Evolutionary conservation across 2,797 vertebrate species (phyloP), one percentile per base, ranked within the genome.

Genomic region (Coendou prehensilis): DNA sequence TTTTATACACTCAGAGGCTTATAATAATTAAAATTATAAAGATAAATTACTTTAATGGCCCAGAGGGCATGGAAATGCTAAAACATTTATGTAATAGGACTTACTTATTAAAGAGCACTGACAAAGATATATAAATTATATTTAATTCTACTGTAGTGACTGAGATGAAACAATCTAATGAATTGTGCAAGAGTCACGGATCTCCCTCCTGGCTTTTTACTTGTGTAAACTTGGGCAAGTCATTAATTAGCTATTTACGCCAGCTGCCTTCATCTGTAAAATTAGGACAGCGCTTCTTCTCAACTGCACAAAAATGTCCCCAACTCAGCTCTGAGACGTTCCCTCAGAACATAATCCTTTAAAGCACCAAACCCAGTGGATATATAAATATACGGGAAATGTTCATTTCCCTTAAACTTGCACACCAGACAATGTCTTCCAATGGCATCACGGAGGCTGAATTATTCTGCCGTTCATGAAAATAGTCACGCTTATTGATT

Each of bases 201-300:
- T 94, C 84, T 95, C 81, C 94, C 93, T 97, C 67, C 96, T 96
- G 94, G 93, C 95, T 82, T 59, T 97, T 88, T 88, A 95, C 95
- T 87, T 97, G 98, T 97, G 95, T 96, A 96, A 97, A 97, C 97
- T 81, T 97, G 97, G 97, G 86, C 92, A 85, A 89, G 96, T 91
- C 96, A 96, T 97, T 96, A 96, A 97, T 92, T 95, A 95, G 95
- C 67, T 92, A 84, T 80, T 90, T 93, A 84, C 84, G 86, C 90
- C 73, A 86, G 81, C 69, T 90, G 89, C 84, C 63, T 97, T 90
- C 61, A 95, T 78, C 69, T 93, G 89, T 90, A 92, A 81, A 93
- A 81, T 23, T 26, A 95, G 63, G 92, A 85, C 61, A 37, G 30
- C 7, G 52, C 57, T 73, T 23, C 56, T 84, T 88, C 50, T 61